Percentiles rank a stretch among this genome's conserved stretches.
phyloP scores from a whole-genome alignment of 2,888 invertebrate genomes.

The Adelphocoris suturalis region DNA sequence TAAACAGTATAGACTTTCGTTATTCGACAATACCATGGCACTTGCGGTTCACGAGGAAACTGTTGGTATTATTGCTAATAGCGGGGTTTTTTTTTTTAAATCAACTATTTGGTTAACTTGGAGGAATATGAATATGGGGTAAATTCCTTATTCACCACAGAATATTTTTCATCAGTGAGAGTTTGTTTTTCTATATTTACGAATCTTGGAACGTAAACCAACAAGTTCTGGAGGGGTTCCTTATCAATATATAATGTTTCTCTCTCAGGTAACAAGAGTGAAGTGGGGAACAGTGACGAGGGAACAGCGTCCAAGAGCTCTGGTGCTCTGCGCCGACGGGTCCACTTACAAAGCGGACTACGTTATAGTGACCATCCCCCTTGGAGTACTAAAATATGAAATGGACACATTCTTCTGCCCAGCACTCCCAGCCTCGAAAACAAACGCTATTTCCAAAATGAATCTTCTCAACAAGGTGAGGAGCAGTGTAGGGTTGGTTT shows the following conservation, averaged over 20 bases:
- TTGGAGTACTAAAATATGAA: slow-evolving; percentile 89
- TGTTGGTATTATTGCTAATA: too few species aligned
- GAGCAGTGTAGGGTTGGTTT: background rate
- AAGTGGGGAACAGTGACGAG: slow-evolving; percentile 73
- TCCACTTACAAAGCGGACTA: slow-evolving; percentile 87
- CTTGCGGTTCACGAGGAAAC: too few species aligned
- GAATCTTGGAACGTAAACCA: too few species aligned
- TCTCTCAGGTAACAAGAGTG: slow-evolving; percentile 64
- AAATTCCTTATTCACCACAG: too few species aligned
- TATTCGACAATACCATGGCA: too few species aligned
- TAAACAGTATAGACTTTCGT: too few species aligned
- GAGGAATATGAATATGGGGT: too few species aligned
- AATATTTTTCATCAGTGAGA: too few species aligned
- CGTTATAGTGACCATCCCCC: slow-evolving; percentile 87
- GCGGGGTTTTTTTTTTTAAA: too few species aligned
- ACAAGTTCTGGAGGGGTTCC: background rate
- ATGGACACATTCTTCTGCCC: slow-evolving; percentile 87
- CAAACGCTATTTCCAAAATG: slow-evolving; percentile 82
- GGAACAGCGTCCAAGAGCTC: slow-evolving; percentile 68
- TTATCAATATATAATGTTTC: slow-evolving; percentile 11
- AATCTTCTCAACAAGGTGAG: slow-evolving; percentile 5
- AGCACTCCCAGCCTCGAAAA: slow-evolving; percentile 84
- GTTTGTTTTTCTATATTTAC: too few species aligned
- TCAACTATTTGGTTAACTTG: too few species aligned
- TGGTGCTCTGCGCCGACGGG: slow-evolving; percentile 80